These are phyloP conservation scores for Nyctalus aviator DNA, from an alignment of 2,797 vertebrate species.

Conservation along the genomic window DNA sequence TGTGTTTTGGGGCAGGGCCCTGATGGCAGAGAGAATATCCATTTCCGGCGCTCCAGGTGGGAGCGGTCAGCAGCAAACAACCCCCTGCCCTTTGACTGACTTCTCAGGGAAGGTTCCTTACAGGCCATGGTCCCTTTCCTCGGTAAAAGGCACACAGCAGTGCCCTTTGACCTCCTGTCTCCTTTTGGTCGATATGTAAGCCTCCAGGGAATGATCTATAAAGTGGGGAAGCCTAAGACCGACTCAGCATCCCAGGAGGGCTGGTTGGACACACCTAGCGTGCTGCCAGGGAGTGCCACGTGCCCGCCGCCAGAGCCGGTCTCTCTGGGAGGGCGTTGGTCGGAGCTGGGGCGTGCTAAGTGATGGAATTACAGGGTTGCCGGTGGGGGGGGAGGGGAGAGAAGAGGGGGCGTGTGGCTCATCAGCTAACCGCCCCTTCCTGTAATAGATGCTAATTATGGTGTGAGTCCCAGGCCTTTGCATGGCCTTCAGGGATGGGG, in stretches of 20 bases:
- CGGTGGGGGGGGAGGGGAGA: neutral
- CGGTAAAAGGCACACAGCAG: neutral
- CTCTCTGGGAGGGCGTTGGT: neutral
- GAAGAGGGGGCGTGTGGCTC: neutral
- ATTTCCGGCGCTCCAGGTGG: neutral
- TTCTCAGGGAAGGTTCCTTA: neutral
- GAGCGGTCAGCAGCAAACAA: neutral
- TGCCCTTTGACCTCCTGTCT: neutral
- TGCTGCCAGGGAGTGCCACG: rapidly evolving
- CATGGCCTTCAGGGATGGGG: neutral
- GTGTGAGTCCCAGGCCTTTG: neutral
- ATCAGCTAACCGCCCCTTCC: neutral
- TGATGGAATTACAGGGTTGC: neutral
- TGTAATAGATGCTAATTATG: neutral
- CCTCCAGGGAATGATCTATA: conserved; percentile 9
- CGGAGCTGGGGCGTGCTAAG: neutral
- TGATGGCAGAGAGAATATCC: neutral
- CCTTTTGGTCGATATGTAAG: neutral
- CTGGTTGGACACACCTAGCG: neutral
- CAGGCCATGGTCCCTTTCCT: neutral
- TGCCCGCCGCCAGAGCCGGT: neutral
- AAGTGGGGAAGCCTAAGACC: neutral
- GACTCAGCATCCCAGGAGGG: neutral
- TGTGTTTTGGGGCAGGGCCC: neutral
- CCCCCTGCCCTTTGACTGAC: neutral